These are phyloP conservation scores for Drosophila virilis DNA, from an alignment of 1,140 invertebrate genomes.

Conservation along the genomic window DNA sequence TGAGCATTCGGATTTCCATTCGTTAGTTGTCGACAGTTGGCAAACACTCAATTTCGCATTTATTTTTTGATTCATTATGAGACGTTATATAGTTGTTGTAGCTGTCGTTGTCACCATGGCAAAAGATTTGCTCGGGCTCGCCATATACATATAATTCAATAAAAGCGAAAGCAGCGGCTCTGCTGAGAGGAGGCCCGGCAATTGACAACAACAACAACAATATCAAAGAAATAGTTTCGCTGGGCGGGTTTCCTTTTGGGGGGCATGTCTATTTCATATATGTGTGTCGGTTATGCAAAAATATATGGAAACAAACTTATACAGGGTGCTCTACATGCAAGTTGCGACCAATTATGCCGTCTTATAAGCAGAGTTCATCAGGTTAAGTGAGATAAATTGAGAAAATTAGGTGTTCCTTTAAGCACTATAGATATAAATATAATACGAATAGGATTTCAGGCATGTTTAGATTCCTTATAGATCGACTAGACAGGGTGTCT, in stretches of 20 bases:
- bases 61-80: conserved; percentile 52
- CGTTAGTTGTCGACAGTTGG: conserved; percentile 53
- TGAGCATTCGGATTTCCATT: conserved; percentile 57
- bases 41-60: conserved; percentile 57
- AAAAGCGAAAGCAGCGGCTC: conserved; percentile 60
- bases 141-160: conserved; percentile 61
- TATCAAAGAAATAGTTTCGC: conserved; percentile 13
- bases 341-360: conserved; percentile 31
- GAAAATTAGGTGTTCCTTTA: too few species aligned
- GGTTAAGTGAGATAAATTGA: not conserved
- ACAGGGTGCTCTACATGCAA: conserved; percentile 45
- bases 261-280: conserved; percentile 30
- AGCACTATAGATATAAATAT: too few species aligned
- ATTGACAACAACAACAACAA: conserved; percentile 59
- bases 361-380: not conserved
- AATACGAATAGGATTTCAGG: too few species aligned
- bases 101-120: conserved; percentile 64
- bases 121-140: conserved; percentile 56
- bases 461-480: too few species aligned
- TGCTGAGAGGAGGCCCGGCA: conserved; percentile 63
- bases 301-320: conserved; percentile 3
- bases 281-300: conserved; percentile 25
- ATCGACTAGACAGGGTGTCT: not conserved
- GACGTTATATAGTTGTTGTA: conserved; percentile 16
- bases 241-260: conserved; percentile 67